Evolutionary conservation across 2,888 invertebrate species (phyloP).

Genomic region (Epinotia nisella): DNA sequence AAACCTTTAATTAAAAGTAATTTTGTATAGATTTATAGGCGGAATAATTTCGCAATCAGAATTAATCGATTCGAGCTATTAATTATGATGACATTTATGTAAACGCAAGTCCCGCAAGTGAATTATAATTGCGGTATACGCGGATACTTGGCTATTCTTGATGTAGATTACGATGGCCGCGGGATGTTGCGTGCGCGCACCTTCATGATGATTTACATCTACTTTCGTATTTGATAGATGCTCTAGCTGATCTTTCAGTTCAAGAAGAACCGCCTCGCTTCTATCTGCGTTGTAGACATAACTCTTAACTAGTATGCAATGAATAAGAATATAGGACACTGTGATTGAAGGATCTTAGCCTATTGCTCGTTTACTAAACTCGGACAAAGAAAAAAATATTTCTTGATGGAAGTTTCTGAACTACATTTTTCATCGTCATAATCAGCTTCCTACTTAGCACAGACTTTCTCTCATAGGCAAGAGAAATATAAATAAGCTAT

Average conservation of each 20-base stretch:
- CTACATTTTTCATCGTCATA: no score
- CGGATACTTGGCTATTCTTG: constrained; percentile 11
- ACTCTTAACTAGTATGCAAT: no score
- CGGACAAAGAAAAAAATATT: no score
- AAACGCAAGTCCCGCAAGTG: constrained; percentile 20
- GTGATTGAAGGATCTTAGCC: no score
- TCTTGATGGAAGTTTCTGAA: no score
- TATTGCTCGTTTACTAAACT: no score
- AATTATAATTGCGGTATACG: constrained; percentile 8
- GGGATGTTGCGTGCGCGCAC: not conserved
- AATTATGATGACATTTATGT: constrained; percentile 37
- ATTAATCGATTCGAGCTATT: constrained; percentile 20
- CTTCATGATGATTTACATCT: not conserved
- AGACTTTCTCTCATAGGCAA: no score
- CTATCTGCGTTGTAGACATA: not conserved
- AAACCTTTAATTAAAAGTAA: constrained; percentile 28
- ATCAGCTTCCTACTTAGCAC: no score
- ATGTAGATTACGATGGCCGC: constrained; percentile 9
- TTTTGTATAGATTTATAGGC: constrained; percentile 28
- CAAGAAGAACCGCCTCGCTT: not conserved
- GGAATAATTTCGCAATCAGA: constrained; percentile 26
- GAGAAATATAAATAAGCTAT: no score
- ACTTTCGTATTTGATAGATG: not conserved
- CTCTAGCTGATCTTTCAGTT: not conserved
- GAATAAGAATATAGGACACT: no score